Conservation (phyloP, 92 coral and sea anemone species). For the Porites cylindrica region DNA sequence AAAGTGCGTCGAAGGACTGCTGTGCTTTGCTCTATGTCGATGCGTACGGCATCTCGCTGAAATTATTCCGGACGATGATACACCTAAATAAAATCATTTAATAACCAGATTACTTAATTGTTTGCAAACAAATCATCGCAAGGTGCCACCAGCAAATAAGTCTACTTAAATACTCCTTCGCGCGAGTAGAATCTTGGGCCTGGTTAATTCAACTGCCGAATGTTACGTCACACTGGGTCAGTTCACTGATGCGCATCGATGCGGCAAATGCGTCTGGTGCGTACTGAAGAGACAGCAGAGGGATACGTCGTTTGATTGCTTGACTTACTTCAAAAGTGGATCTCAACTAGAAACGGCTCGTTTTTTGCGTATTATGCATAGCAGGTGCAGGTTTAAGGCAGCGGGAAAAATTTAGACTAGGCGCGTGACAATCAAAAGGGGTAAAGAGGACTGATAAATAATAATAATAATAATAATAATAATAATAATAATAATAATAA, state of each 20-base stretch:
- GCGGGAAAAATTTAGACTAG: too few species aligned
- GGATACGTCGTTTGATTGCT: not conserved
- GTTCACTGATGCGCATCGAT: too few species aligned
- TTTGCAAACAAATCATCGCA: not conserved
- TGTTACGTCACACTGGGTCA: not conserved
- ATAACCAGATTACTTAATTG: not conserved
- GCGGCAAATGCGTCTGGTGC: not conserved
- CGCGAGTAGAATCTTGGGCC: not conserved
- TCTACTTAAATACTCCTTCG: too few species aligned
- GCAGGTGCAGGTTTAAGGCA: too few species aligned
- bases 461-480: too few species aligned
- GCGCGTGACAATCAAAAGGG: too few species aligned
- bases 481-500: too few species aligned
- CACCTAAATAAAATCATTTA: not conserved
- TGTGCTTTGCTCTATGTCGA: too few species aligned
- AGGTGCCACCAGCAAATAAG: not conserved
- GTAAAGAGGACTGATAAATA: too few species aligned
- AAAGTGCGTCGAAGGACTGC: constrained; percentile 23
- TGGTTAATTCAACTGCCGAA: not conserved
- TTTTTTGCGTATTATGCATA: too few species aligned
- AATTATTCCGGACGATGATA: not conserved
- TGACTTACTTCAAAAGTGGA: not conserved
- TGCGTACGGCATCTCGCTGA: too few species aligned
- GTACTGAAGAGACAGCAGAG: not conserved
- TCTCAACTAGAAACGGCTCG: not conserved